Evolutionary conservation across 1,140 invertebrate species (phyloP).

Genomic region (Bombus impatiens): DNA sequence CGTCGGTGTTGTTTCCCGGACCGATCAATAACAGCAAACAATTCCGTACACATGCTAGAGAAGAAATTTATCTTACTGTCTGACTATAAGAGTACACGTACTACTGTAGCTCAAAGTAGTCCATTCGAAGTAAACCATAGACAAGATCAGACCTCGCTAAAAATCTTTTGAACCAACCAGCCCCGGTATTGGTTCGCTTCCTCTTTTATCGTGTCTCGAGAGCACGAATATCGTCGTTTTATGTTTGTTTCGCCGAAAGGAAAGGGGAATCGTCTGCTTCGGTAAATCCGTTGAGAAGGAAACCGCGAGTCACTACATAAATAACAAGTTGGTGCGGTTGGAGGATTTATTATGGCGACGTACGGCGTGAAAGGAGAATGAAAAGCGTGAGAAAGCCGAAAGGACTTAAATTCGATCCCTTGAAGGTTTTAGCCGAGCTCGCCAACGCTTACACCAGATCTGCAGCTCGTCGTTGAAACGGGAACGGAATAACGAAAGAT

Average conservation of each 20-base stretch:
- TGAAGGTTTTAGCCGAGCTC: not conserved
- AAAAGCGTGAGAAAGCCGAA: not conserved
- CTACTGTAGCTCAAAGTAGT: not conserved
- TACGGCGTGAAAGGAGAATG: not conserved
- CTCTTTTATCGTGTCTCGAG: not conserved
- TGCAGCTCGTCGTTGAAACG: not conserved
- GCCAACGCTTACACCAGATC: not conserved
- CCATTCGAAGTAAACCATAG: not conserved
- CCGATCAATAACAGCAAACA: slow-evolving; percentile 47
- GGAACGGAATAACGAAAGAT: not conserved
- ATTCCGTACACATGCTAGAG: slow-evolving; percentile 17
- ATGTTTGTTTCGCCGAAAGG: not conserved
- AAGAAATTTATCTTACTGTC: slow-evolving; percentile 35
- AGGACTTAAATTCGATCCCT: not conserved
- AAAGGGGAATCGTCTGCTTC: no score
- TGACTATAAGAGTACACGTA: slow-evolving; percentile 4
- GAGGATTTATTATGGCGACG: slow-evolving; percentile 2
- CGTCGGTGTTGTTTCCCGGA: slow-evolving; percentile 4
- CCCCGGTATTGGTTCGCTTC: not conserved
- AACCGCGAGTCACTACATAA: not conserved
- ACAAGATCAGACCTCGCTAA: not conserved
- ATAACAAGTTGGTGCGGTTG: not conserved
- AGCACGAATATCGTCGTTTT: not conserved
- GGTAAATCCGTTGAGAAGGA: not conserved
- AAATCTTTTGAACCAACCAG: not conserved